Percentiles rank a stretch among this genome's conserved stretches.
phyloP scores from a whole-genome alignment of 2,113 vertebrate genomes.

The Anguilla japonica region DNA sequence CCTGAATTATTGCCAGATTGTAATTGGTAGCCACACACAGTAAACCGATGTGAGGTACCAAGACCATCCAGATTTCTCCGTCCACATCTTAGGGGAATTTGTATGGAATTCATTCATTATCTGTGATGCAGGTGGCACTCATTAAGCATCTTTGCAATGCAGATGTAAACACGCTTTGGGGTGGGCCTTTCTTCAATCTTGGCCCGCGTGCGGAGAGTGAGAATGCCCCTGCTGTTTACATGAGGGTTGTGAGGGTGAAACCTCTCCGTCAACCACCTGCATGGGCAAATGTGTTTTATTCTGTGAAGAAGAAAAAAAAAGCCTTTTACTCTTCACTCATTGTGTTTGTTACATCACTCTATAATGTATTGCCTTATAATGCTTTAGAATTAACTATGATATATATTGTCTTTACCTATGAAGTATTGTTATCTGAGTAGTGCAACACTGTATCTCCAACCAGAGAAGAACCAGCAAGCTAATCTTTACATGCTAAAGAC shows the following conservation, averaged over 20 bases:
- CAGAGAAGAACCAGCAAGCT: no score
- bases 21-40: background rate
- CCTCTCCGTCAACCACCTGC: background rate
- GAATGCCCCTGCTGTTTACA: constrained; percentile 14
- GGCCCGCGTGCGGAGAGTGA: background rate
- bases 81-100: constrained; percentile 5
- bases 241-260: constrained; percentile 10
- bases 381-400: no score
- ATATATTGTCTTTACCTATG: no score
- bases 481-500: no score
- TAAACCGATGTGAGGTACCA: background rate
- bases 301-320: background rate
- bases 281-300: background rate
- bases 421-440: no score
- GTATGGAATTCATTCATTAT: constrained; percentile 10
- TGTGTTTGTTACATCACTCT: background rate
- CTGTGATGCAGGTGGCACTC: constrained; percentile 23
- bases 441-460: no score
- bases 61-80: background rate
- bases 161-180: constrained; percentile 18
- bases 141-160: constrained; percentile 26
- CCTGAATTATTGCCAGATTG: background rate
- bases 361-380: no score
- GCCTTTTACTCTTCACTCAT: background rate
- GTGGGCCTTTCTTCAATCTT: background rate